Conservation (phyloP, 2,113 vertebrate genomes). For the Chaenocephalus aceratus region DNA sequence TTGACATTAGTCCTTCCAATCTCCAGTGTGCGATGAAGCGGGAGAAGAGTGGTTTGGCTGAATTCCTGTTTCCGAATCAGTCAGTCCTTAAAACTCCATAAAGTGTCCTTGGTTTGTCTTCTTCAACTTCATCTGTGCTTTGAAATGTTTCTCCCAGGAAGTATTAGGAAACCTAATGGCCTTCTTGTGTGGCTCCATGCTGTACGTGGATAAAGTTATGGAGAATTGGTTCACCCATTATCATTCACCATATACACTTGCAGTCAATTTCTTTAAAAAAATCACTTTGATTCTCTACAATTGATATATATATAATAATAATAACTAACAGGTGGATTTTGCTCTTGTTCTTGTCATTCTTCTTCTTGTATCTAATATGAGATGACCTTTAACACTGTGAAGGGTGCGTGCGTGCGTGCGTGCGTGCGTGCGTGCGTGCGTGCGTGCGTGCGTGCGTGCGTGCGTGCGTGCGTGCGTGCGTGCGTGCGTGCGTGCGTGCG, state of each 20-base stretch:
- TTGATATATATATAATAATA: constrained; percentile 18
- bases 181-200: not conserved
- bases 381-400: constrained; percentile 52
- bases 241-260: not conserved
- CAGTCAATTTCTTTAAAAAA: constrained; percentile 4
- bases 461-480: constrained; percentile 15
- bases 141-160: constrained; percentile 9
- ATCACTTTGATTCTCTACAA: not conserved
- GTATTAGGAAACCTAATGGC: constrained; percentile 24
- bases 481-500: constrained; percentile 15
- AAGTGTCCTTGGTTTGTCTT: constrained; percentile 65
- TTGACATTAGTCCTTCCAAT: constrained; percentile 56
- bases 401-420: constrained; percentile 33
- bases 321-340: constrained; percentile 7
- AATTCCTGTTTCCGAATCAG: constrained; percentile 46
- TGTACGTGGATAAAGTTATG: not conserved
- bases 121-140: constrained; percentile 36
- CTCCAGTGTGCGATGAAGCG: constrained; percentile 29
- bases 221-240: constrained; percentile 16
- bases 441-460: constrained; percentile 15
- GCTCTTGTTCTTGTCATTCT: constrained; percentile 40
- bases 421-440: constrained; percentile 14
- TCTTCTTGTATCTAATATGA: constrained; percentile 30
- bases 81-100: constrained; percentile 44
- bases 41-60: constrained; percentile 39